These are phyloP conservation scores for Dromococcyx pavoninus DNA, from an alignment of 2,797 vertebrate species.

Conservation along the genomic window DNA sequence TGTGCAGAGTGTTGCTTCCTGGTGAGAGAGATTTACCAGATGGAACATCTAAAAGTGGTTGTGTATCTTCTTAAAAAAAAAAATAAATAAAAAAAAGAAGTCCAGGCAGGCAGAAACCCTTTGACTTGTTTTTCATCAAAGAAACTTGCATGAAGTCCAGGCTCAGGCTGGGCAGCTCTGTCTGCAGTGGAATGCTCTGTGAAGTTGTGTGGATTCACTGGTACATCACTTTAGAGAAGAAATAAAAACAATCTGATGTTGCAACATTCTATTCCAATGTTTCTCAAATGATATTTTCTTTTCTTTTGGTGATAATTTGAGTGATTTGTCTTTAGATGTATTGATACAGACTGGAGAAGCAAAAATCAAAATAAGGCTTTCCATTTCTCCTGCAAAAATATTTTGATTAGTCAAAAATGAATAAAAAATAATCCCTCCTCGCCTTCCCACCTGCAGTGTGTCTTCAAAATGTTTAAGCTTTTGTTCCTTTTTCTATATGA, in stretches of 20 bases:
- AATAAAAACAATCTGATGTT: neutral
- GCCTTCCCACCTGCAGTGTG: neutral
- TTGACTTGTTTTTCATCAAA: neutral
- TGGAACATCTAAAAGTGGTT: neutral
- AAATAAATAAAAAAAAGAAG: too few species aligned
- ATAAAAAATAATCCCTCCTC: neutral
- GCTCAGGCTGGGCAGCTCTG: neutral
- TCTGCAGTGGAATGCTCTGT: neutral
- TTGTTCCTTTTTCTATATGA: neutral
- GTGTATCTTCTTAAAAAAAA: neutral
- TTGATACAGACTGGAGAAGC: neutral
- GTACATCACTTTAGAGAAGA: neutral
- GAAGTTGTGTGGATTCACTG: neutral
- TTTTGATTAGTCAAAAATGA: conserved; percentile 9
- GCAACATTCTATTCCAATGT: neutral
- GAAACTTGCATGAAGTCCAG: neutral
- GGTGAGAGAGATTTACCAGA: neutral
- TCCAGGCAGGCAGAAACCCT: neutral
- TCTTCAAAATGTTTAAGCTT: neutral
- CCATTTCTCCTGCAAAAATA: neutral
- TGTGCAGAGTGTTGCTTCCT: neutral
- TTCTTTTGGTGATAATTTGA: conserved; percentile 7
- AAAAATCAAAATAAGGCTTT: conserved; percentile 4
- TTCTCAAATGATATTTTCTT: neutral
- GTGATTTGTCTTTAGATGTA: conserved; percentile 17